A percentile compares a stretch with the other conserved stretches of the same genome.
These are phyloP conservation scores for Geopemphigus sp. DNA, from an alignment of 1,140 invertebrate species.

Conservation along the genomic window DNA sequence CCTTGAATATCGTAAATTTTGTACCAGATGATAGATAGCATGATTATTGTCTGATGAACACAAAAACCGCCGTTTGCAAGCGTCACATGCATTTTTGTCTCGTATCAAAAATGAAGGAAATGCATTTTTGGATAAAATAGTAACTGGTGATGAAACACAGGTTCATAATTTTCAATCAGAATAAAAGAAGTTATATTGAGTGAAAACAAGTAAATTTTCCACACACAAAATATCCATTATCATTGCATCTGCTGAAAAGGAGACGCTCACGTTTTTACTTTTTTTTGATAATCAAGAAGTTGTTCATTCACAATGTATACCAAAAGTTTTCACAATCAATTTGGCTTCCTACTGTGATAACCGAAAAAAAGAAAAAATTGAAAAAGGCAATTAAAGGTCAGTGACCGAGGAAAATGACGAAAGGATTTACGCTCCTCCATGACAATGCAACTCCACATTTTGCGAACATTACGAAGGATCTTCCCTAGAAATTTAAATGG, in stretches of 20 bases:
- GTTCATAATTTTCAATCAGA: background rate
- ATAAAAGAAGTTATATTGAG: background rate
- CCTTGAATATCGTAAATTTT: background rate
- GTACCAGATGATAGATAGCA: no score
- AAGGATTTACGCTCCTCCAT: constrained; percentile 43
- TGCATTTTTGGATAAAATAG: background rate
- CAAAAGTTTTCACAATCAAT: constrained; percentile 2
- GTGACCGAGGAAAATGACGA: background rate
- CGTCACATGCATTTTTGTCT: background rate
- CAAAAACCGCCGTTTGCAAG: background rate
- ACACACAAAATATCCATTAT: background rate
- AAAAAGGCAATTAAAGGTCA: background rate
- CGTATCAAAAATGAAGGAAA: background rate
- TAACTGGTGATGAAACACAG: background rate
- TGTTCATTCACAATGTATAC: background rate
- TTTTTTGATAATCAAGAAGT: constrained; percentile 28
- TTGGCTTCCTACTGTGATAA: background rate
- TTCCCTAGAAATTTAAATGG: constrained; percentile 53
- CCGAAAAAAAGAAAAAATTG: background rate
- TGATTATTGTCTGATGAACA: background rate
- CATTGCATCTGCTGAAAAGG: constrained; percentile 9
- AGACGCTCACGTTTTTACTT: background rate
- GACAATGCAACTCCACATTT: constrained; percentile 54
- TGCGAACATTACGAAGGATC: constrained; percentile 52
- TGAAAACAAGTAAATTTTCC: background rate